phyloP scores from a whole-genome alignment of 1,140 invertebrate genomes.

The Habropoda laboriosa region DNA sequence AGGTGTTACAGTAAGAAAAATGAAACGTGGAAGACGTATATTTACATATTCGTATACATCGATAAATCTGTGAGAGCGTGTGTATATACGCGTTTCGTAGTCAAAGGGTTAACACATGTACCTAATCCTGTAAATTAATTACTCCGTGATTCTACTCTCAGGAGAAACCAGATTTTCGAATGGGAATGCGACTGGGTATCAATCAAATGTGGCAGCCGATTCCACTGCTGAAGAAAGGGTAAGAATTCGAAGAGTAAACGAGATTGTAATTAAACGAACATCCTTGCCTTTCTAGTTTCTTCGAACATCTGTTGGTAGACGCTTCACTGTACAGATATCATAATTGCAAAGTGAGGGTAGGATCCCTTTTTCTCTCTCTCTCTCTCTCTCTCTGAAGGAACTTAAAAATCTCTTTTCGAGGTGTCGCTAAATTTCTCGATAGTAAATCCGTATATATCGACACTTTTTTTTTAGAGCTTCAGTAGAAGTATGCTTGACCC shows the following conservation, averaged over 20 bases:
- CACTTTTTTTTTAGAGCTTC: slow-evolving; percentile 20
- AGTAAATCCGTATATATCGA: not conserved
- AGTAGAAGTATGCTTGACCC: slow-evolving; percentile 17
- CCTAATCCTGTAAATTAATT: no score
- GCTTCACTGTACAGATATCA: slow-evolving; percentile 11
- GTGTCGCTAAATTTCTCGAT: not conserved
- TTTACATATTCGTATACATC: no score
- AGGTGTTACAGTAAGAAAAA: no score
- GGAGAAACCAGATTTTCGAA: slow-evolving; percentile 87
- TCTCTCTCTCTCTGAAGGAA: no score
- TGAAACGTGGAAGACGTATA: no score
- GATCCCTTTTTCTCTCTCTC: no score
- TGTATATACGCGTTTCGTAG: no score
- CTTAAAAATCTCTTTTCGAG: no score
- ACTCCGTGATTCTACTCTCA: slow-evolving; percentile 72
- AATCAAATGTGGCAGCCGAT: slow-evolving; percentile 89
- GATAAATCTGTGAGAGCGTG: no score
- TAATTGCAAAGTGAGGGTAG: not conserved
- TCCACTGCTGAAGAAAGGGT: slow-evolving; percentile 83
- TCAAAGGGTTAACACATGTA: no score
- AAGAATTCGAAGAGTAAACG: slow-evolving; percentile 68
- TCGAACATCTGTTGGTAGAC: slow-evolving; percentile 20
- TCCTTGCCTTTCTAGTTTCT: not conserved
- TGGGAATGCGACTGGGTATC: slow-evolving; percentile 85
- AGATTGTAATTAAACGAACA: not conserved